Conservation (phyloP, 2,113 vertebrate genomes). For the Heterotis niloticus region DNA sequence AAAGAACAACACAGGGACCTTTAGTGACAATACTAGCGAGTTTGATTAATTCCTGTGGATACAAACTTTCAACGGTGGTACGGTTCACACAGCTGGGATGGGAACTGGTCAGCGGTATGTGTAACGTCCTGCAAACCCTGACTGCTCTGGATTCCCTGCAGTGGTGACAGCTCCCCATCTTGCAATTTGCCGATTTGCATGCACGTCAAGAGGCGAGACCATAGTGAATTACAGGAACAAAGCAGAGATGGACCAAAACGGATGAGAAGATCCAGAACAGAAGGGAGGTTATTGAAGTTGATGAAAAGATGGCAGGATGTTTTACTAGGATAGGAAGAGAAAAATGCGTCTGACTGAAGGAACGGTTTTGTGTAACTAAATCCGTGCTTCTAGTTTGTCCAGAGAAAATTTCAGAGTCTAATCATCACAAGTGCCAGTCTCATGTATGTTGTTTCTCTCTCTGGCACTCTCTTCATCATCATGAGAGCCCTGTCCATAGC, state of each 20-base stretch:
- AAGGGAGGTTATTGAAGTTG: constrained; percentile 49
- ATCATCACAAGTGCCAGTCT: background rate
- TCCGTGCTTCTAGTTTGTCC: background rate
- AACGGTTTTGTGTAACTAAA: background rate
- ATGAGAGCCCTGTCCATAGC: background rate
- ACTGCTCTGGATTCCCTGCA: constrained; percentile 63
- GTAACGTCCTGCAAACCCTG: constrained; percentile 10
- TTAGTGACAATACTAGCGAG: background rate
- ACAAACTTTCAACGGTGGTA: background rate
- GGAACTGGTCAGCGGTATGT: background rate
- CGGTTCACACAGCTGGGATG: background rate
- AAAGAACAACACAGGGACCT: background rate
- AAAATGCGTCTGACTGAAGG: background rate
- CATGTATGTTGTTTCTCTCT: background rate
- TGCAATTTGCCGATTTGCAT: constrained; percentile 74
- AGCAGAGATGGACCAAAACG: constrained; percentile 57
- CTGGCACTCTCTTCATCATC: background rate
- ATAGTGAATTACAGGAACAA: constrained; percentile 60
- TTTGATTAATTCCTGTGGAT: constrained; percentile 9
- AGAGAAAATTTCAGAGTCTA: background rate
- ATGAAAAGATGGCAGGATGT: constrained; percentile 6
- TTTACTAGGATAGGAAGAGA: background rate
- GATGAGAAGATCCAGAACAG: constrained; percentile 50
- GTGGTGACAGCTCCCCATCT: constrained; percentile 56
- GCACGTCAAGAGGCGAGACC: constrained; percentile 66